Conservation (phyloP, 2,888 invertebrate species). For the Gryllus longicercus region DNA sequence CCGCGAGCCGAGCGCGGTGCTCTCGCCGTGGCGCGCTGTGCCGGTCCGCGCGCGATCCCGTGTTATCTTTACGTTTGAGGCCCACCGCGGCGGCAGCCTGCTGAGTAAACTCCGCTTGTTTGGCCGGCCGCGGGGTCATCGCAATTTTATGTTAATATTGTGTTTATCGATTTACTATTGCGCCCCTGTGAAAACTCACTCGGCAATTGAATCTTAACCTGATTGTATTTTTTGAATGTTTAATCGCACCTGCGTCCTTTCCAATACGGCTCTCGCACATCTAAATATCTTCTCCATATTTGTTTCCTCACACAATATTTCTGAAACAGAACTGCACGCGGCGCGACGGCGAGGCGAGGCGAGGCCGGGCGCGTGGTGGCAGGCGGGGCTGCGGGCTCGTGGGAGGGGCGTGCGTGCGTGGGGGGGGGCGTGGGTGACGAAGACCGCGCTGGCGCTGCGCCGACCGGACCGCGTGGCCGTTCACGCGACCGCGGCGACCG, state of each 20-base stretch:
- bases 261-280: slow-evolving; percentile 17
- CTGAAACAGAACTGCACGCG: not conserved
- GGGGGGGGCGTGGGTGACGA: not conserved
- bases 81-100: slow-evolving; percentile 17
- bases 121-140: slow-evolving; percentile 4
- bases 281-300: not conserved
- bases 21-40: not conserved
- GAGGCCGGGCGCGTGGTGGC: not conserved
- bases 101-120: slow-evolving; percentile 10
- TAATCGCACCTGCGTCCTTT: slow-evolving; percentile 17
- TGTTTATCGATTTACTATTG: slow-evolving; percentile 17
- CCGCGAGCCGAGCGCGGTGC: not conserved
- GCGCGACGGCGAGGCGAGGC: not conserved
- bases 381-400: not conserved
- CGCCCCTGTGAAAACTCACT: slow-evolving; percentile 17
- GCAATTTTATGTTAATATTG: slow-evolving; percentile 17
- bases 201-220: slow-evolving; percentile 17
- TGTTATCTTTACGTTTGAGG: slow-evolving; percentile 2
- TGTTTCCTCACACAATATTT: slow-evolving; percentile 17
- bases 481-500: not conserved
- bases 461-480: not conserved
- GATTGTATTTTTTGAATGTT: slow-evolving; percentile 9
- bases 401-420: not conserved
- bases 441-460: not conserved
- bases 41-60: slow-evolving; percentile 4